Evolutionary conservation across 2,888 invertebrate species (phyloP).

Genomic region (Spisula solida): DNA sequence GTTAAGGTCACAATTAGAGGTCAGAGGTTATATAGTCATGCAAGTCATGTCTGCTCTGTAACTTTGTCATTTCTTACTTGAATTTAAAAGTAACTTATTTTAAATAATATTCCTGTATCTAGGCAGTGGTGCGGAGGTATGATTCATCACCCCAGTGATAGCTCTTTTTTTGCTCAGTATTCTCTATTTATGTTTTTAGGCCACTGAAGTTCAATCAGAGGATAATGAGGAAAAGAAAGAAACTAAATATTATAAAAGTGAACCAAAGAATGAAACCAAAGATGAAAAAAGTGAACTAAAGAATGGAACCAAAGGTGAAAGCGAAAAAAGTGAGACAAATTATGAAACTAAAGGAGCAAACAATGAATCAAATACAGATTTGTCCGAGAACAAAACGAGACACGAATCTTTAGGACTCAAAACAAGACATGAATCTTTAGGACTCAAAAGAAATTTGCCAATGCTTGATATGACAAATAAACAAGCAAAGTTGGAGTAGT

Average conservation of each 20-base stretch:
- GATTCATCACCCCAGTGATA: too few relatives aligned
- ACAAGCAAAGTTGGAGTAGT: slow-evolving; percentile 20
- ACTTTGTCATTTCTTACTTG: too few relatives aligned
- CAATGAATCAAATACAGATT: background rate
- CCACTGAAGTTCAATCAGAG: background rate
- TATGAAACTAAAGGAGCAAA: background rate
- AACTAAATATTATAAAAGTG: background rate
- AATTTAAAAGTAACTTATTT: too few relatives aligned
- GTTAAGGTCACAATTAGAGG: too few relatives aligned
- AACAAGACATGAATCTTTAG: background rate
- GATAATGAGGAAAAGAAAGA: background rate
- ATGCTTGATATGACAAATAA: slow-evolving; percentile 59
- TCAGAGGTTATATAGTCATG: too few relatives aligned
- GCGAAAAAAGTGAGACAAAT: background rate
- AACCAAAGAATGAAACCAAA: background rate
- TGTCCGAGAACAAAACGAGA: background rate
- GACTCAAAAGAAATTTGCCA: slow-evolving; percentile 40
- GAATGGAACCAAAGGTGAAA: background rate
- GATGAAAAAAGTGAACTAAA: background rate
- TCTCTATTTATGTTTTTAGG: too few relatives aligned
- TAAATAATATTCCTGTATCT: too few relatives aligned
- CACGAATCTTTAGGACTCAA: slow-evolving; percentile 7
- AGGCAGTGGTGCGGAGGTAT: too few relatives aligned
- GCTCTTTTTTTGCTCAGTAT: too few relatives aligned
- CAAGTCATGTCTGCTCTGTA: too few relatives aligned